Evolutionary conservation across 2,888 invertebrate species (phyloP).

Genomic region (Teleogryllus oceanicus): DNA sequence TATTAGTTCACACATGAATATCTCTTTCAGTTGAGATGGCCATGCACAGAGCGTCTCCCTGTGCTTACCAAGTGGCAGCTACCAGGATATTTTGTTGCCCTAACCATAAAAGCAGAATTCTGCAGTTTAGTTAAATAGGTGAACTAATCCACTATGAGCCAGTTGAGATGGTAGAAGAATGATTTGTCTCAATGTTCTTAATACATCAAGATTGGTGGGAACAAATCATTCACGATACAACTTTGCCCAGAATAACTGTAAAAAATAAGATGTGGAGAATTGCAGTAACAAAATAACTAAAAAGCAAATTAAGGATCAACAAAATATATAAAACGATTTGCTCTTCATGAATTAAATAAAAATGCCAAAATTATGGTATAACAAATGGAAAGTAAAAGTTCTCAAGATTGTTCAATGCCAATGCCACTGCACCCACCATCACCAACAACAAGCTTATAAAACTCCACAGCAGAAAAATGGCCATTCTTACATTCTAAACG

Average conservation of each 20-base stretch:
- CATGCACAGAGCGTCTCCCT: constrained; percentile 25
- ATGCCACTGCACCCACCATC: too few species aligned
- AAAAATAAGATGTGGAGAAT: constrained; percentile 42
- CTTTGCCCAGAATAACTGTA: constrained; percentile 90
- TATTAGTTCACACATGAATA: neutral
- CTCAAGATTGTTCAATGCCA: too few species aligned
- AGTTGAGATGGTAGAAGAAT: constrained; percentile 21
- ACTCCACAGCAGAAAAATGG: too few species aligned
- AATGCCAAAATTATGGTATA: too few species aligned
- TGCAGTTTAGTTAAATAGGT: constrained; percentile 19
- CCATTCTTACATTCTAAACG: too few species aligned
- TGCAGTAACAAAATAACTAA: constrained; percentile 26
- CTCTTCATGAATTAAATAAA: too few species aligned
- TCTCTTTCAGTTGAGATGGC: neutral
- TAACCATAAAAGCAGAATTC: neutral
- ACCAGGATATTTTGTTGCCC: neutral
- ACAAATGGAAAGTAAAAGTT: too few species aligned
- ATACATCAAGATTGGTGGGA: constrained; percentile 62
- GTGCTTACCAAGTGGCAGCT: constrained; percentile 26
- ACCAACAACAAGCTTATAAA: too few species aligned
- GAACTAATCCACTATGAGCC: neutral
- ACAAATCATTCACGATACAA: constrained; percentile 88
- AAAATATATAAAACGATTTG: constrained; percentile 22
- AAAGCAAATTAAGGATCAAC: constrained; percentile 19
- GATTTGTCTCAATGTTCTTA: constrained; percentile 41